Conservation (phyloP, 2,888 invertebrate genomes). For the Pocota personata region DNA sequence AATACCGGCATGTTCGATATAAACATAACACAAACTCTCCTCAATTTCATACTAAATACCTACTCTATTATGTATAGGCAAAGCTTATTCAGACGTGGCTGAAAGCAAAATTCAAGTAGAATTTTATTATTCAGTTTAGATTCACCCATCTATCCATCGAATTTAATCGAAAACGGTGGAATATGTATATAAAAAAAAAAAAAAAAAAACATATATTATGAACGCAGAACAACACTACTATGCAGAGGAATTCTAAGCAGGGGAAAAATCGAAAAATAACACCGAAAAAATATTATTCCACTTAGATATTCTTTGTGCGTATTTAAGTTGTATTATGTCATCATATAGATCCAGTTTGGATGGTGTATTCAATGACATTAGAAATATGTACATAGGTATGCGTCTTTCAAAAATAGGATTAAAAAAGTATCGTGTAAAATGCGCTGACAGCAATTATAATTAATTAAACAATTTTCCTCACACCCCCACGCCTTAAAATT, state of each 20-base stretch:
- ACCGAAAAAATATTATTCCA: constrained; percentile 11
- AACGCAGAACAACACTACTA: neutral
- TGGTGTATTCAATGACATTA: constrained; percentile 11
- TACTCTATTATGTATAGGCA: neutral
- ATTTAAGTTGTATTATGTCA: constrained; percentile 57
- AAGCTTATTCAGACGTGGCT: neutral
- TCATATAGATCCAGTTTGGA: neutral
- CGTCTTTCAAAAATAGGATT: constrained; percentile 7
- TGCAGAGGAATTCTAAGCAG: constrained; percentile 14
- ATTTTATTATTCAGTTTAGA: constrained; percentile 14
- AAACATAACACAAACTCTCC: constrained; percentile 3
- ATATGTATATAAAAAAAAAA: neutral
- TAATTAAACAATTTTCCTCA: neutral
- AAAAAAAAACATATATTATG: neutral
- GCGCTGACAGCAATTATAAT: constrained; percentile 29
- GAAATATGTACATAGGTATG: too few species aligned
- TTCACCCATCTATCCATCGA: constrained; percentile 17
- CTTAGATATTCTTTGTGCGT: neutral
- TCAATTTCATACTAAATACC: neutral
- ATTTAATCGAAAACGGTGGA: constrained; percentile 24
- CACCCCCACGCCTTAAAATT: constrained; percentile 45
- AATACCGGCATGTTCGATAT: constrained; percentile 1
- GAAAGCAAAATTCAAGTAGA: neutral
- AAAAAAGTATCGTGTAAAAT: constrained; percentile 22
- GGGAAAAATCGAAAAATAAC: neutral